Percentiles rank a stretch among this genome's conserved stretches.
These are phyloP conservation scores for Myiozetetes cayanensis DNA, from an alignment of 2,113 vertebrate species.

Conservation along the genomic window DNA sequence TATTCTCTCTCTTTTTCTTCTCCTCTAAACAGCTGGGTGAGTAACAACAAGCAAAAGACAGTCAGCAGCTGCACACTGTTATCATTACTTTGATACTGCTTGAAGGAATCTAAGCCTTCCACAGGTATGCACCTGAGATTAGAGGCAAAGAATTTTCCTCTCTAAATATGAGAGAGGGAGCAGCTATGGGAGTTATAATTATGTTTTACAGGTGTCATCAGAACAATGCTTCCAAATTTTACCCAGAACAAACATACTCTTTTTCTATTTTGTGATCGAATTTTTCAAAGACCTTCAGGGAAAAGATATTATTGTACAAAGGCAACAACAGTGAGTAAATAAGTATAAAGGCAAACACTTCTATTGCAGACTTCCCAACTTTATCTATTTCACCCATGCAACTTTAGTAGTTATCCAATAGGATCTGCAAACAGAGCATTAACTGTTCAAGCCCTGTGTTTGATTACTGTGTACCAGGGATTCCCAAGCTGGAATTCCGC, in stretches of 20 bases:
- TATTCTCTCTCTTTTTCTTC: slow-evolving; percentile 83
- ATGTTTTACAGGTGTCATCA: slow-evolving; percentile 64
- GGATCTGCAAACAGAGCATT: slow-evolving; percentile 34
- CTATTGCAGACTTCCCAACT: slow-evolving; percentile 16
- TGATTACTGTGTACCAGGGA: background rate
- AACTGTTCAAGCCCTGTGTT: background rate
- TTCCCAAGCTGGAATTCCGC: background rate
- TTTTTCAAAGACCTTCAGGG: slow-evolving; percentile 60
- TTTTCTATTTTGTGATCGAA: slow-evolving; percentile 58
- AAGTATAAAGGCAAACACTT: slow-evolving; percentile 50
- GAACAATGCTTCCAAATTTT: slow-evolving; percentile 49
- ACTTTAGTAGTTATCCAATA: slow-evolving; percentile 28
- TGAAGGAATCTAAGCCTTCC: slow-evolving; percentile 80
- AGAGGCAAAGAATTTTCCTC: slow-evolving; percentile 60
- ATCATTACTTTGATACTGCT: slow-evolving; percentile 82
- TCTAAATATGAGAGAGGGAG: slow-evolving; percentile 47
- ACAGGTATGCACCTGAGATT: slow-evolving; percentile 82
- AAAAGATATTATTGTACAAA: slow-evolving; percentile 57
- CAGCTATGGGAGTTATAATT: slow-evolving; percentile 52
- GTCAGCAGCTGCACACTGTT: slow-evolving; percentile 89
- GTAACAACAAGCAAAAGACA: slow-evolving; percentile 89
- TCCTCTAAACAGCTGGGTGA: slow-evolving; percentile 94
- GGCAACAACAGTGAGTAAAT: slow-evolving; percentile 35
- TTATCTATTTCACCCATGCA: slow-evolving; percentile 7
- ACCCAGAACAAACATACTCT: slow-evolving; percentile 47